Evolutionary conservation across 2,113 vertebrate genomes (phyloP), one percentile per base, ranked within the genome.

Genomic region (Arizona elegans): DNA sequence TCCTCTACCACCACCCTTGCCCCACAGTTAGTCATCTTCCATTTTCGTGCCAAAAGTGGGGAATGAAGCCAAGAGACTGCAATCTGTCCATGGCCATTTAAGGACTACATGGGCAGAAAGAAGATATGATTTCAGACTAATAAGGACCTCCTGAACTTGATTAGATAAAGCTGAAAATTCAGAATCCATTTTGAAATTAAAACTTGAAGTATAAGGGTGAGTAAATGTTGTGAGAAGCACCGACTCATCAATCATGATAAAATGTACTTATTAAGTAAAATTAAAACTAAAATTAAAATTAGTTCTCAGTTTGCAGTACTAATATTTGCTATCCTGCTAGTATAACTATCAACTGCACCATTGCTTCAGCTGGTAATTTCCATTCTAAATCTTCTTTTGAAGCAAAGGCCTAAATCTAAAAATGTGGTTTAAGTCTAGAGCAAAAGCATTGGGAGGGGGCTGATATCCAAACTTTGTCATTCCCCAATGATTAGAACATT

Each of bases 1-100:
- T 19, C n/a, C 12, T 19, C 13, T 6, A 33, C n/a, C n/a, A 0
- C 3, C 5, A 13, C 15, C 15, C 15, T 1, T 8, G 6, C 15
- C 70, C n/a, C 70, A 38, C 15, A 81, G 70, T 81, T 81, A 38
- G 33, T 19, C 70, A 81, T 21, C 70, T 81, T 81, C 33, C 12
- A 15, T 70, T n/a, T 70, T n/a, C 65, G 6, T 70, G 11, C 65
- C 65, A n/a, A 70, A n/a, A 70, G 65, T 81, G 70, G 70, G 7
- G 7, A 81, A 81, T 21, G 33, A 81, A 7, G 50, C 50, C 8
- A 26, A 91, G 59, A 54, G 50, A 13, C 8, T 50, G 38, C 11
- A 7, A 26, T 19, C 47, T 59, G 33, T 24, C 24, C 21, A 23
- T 33, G 50, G 75, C 50, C 10, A 54, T 91, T 33, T 10, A 47